Base-by-base conservation (phyloP, 2,888 invertebrate species). In the Harpagoxenus sublaevis region DNA sequence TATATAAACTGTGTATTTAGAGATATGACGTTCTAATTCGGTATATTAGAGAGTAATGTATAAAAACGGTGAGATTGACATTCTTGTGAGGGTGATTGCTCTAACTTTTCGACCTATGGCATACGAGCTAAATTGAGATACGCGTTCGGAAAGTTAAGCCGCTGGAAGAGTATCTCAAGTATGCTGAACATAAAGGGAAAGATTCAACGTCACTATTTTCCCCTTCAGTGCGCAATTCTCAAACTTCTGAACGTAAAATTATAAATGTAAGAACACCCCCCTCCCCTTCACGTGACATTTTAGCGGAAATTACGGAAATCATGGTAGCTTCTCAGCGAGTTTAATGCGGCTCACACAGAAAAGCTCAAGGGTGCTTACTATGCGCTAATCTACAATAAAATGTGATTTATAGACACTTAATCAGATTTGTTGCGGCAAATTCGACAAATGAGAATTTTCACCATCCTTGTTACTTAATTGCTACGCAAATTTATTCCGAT, bases 181-280 rank as follows among this genome's bases (percentile, higher is more conserved):
- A 60, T 71, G 23, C 48, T 4, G 23, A 28, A 12, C 12, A 15
- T 23, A 35, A 71, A 79, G 28, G 18, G 48, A 51, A 79, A 62
- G 71, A 73, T 45, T 35, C 60, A 12, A 60, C 60, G 12, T 51
- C 57, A 51, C 48, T 18, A 81, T 79, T 48, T 71, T 79, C 60
- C 15, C 12, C 39, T 81, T 60, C 60, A 15, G 18, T 28, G 51
- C 51, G 9, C 48, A 81, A 48, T 79, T 60, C 28, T 48, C 60
- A 39, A 81, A 71, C 23, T 73, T 81, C 73, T 45, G 39, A 48
- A 60, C 53, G 35, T 71, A 39, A 81, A 81, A 81, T 81, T 81
- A 62, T 73, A 48, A 81, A 81, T 73, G 35, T 71, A 60, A 60
- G 73, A 71, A 23, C 45, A 48, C 48, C 6, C 0, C 23, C 23